These are phyloP conservation scores for Papilio dardanus DNA, from an alignment of 1,140 invertebrate genomes.

Conservation along the genomic window DNA sequence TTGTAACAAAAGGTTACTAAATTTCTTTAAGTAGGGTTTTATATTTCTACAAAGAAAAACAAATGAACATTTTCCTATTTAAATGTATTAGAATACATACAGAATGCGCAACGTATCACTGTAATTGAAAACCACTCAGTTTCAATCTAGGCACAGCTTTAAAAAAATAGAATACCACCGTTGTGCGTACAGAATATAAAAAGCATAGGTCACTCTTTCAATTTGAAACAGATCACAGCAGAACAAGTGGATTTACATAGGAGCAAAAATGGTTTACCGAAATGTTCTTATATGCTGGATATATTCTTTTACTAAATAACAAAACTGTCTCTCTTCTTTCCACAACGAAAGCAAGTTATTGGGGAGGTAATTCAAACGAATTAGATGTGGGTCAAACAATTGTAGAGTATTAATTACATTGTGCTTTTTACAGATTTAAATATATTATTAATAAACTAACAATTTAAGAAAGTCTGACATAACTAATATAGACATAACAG, in stretches of 20 bases:
- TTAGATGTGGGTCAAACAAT: too few relatives aligned
- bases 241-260: background rate
- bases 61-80: background rate
- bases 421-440: too few relatives aligned
- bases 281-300: too few relatives aligned
- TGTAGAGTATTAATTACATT: too few relatives aligned
- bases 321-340: too few relatives aligned
- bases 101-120: background rate
- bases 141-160: constrained; percentile 9
- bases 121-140: constrained; percentile 20
- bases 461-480: too few relatives aligned
- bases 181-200: constrained; percentile 4
- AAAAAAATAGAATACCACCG: constrained; percentile 4
- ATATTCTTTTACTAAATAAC: too few relatives aligned
- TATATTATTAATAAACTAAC: too few relatives aligned
- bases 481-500: too few relatives aligned
- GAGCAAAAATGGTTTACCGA: background rate
- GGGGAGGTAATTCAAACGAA: too few relatives aligned
- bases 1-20: background rate
- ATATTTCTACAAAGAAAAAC: background rate
- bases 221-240: background rate
- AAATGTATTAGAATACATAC: background rate
- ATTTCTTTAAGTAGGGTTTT: background rate
- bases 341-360: too few relatives aligned
- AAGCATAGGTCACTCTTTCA: background rate